Evolutionary conservation across 1,140 invertebrate species (phyloP), one percentile per base, ranked within the genome.

Genomic region (Drosophila prosaltans): DNA sequence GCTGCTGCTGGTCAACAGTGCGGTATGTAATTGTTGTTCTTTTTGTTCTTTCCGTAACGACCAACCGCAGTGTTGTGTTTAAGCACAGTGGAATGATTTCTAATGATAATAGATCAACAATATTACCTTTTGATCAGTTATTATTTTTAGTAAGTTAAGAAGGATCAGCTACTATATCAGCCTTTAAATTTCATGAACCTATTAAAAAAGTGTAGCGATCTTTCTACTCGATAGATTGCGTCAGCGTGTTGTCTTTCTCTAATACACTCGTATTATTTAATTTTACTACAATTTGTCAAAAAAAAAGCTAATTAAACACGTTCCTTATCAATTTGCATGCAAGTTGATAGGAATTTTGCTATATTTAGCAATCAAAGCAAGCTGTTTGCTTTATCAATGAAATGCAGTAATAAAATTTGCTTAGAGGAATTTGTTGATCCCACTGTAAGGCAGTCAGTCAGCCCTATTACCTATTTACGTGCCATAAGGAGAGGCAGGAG

Each of bases 391-490:
- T 51, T 51, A 51, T 51, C 45, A 51, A 26, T 51, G 45, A 51
- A 51, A 51, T 51, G 45, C 21, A 51, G 45, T 51, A 51, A 51
- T 26, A 24, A 51, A 51, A 26, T 51, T 51, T 51, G 8, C 8
- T 26, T 7, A 26, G 2, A 26, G 8, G 8, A 51, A 51, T 51
- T 51, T 26, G 28, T 74, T 62, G n/a, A 55, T 60, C 39, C 62
- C 65, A 72, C 69, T 72, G 72, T 72, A 63, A 59, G 60, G 26
- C 21, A 45, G 43, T 39, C 72, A 57, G 36, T 59, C 68, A 79
- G 76, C 72, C 83, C 69, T 82, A 78, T 82, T 77, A 86, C 79
- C 83, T 82, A 77, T 74, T 80, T 74, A 77, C 63, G 51, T 64
- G 58, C 26, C 36, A 11, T 2, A 0, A 4, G 5, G 16, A 65